A percentile compares a stretch with the other conserved stretches of the same genome.
Evolutionary conservation across 2,113 vertebrate genomes (phyloP).

Genomic region (Amia ocellicauda): DNA sequence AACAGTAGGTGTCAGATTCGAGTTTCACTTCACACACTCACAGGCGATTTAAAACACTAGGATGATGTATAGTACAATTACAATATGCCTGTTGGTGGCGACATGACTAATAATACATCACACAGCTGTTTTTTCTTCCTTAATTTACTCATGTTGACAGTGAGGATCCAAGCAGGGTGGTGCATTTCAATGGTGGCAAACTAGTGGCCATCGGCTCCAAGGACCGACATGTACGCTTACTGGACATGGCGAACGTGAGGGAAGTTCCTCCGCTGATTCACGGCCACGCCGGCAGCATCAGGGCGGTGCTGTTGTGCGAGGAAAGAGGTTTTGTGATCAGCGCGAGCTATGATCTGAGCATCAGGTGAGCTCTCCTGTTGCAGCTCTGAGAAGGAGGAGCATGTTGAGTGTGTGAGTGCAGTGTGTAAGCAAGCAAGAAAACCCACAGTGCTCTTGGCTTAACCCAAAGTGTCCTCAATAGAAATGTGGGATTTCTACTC

Average conservation of each 20-base stretch:
- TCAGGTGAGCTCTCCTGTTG: slow-evolving; percentile 70
- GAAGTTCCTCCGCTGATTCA: slow-evolving; percentile 41
- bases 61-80: not conserved
- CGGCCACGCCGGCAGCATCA: slow-evolving; percentile 67
- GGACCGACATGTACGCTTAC: slow-evolving; percentile 59
- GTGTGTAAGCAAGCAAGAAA: too few relatives aligned
- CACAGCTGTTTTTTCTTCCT: too few relatives aligned
- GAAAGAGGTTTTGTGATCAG: slow-evolving; percentile 68
- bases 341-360: slow-evolving; percentile 69
- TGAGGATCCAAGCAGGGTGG: slow-evolving; percentile 59
- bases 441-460: too few relatives aligned
- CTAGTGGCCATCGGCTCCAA: slow-evolving; percentile 65
- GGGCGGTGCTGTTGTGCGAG: slow-evolving; percentile 62
- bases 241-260: slow-evolving; percentile 40
- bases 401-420: too few relatives aligned
- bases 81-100: too few relatives aligned
- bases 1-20: slow-evolving; percentile 58
- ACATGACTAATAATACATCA: too few relatives aligned
- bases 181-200: slow-evolving; percentile 71
- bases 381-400: too few relatives aligned
- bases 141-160: slow-evolving; percentile 57
- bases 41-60: too few relatives aligned
- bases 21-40: not conserved
- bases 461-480: too few relatives aligned
- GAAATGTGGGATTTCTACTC: too few relatives aligned